A percentile compares a stretch with the other conserved stretches of the same genome.
Evolutionary conservation across 2,888 invertebrate species (phyloP).

Genomic region (Dermolepida albohirtum): DNA sequence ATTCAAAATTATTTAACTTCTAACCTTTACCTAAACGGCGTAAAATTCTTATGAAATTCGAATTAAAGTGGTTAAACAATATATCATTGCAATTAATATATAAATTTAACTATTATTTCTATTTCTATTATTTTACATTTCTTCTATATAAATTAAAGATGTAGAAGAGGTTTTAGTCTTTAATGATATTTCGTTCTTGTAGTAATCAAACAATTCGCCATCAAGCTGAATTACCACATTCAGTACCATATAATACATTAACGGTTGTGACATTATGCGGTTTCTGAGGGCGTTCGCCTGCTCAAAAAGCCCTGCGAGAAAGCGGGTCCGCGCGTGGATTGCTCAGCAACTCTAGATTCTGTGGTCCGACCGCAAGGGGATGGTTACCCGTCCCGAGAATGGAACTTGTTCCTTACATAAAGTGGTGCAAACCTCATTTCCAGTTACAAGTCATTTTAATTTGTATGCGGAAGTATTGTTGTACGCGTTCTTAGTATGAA

Average conservation of each 20-base stretch:
- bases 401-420: conserved; percentile 49
- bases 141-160: too few relatives aligned
- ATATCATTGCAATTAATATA: too few relatives aligned
- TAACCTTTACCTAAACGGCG: too few relatives aligned
- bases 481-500: too few relatives aligned
- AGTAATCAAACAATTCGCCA: too few relatives aligned
- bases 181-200: too few relatives aligned
- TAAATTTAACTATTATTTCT: too few relatives aligned
- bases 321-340: conserved; percentile 45
- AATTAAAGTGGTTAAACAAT: too few relatives aligned
- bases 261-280: conserved; percentile 20
- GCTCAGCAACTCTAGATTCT: conserved; percentile 50
- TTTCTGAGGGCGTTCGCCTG: conserved; percentile 15
- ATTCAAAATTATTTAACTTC: too few relatives aligned
- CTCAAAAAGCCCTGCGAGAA: conserved; percentile 5
- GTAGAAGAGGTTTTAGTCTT: too few relatives aligned
- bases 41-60: too few relatives aligned
- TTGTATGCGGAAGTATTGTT: conserved; percentile 46
- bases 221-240: neutral
- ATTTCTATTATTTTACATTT: too few relatives aligned
- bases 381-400: conserved; percentile 45
- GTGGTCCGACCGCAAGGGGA: conserved; percentile 51
- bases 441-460: conserved; percentile 48
- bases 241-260: conserved; percentile 9
- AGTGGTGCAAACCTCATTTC: conserved; percentile 47